Evolutionary conservation across 2,113 vertebrate species (phyloP), one percentile per base, ranked within the genome.

Genomic region (Nyctereutes procyonoides): DNA sequence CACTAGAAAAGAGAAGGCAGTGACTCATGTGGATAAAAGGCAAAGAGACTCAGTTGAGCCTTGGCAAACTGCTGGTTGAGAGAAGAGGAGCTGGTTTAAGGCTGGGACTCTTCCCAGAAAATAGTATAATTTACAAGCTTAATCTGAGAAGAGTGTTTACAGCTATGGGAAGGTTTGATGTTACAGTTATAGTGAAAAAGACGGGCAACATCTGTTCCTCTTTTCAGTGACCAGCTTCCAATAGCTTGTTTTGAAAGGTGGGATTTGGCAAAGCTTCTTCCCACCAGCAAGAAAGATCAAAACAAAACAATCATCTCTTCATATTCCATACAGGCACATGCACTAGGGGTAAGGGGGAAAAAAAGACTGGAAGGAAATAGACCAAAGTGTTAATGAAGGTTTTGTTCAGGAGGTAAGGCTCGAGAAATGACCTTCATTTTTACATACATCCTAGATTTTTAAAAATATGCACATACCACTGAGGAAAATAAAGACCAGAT

Each of bases 1-100:
- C 6, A 14, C 92, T 80, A 73, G 73, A 74, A 95, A 69, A 85
- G 71, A 84, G 86, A 69, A 55, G 69, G 83, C 83, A 17, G 19
- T 89, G 97, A 96, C 89, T 93, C 89, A 96, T 26, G 77, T 48
- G 87, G 79, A 63, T 88, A 69, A 76, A 96, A 97, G 97, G 90
- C 97, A 93, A 32, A 60, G 43, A 32, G 85, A 63, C 56, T 88
- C 62, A 14, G 74, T 51, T 15, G 10, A 89, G 90, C 48, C 79
- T 90, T 96, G 90, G 94, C 90, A 96, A 77, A 88, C 63, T 58
- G 20, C 20, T 16, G 28, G 28, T 30, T 56, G 73, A 90, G 77
- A 90, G 67, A 81, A 86, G 62, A 83, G 74, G 71, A 65, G 73
- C 91, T 89, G 95, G 85, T 87, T 96, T 90, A 73, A 89, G 85